Evolutionary conservation across 2,113 vertebrate genomes (phyloP), one percentile per base, ranked within the genome.

Genomic region (Podarcis cretensis): DNA sequence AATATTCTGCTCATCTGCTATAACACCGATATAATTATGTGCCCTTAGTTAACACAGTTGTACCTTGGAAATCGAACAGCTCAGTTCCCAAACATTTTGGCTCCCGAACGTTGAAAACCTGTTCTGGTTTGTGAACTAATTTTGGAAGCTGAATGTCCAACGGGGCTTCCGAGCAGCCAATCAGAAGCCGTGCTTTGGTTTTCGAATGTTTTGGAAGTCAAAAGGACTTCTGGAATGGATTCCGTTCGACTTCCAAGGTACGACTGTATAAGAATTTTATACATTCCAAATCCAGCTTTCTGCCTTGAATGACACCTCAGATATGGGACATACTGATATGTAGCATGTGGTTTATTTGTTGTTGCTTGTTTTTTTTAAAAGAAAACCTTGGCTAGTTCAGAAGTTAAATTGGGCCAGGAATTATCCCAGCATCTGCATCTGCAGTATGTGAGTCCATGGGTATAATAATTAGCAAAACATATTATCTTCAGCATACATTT

Each of bases 261-360:
- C 48, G 48, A 54, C 48, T 54, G 48, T 54, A 54, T 54, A 54
- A 54, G 48, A 54, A 74, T 74, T 80, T 18, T 27, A 76, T 30
- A 84, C 54, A 83, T 21, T 9, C 83, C 90, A 84, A 90, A 89
- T 69, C 37, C 59, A 93, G 88, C 5, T 93, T 86, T 85, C 54
- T 79, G 59, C 81, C 87, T 92, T 86, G 85, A 3, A 40, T 89
- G 85, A 83, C 75, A 82, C 74, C 37, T 80, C 23, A 92, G 78
- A 68, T 73, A 57, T 30, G 43, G 84, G 66, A 32, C 30, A 76
- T 20, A 66, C 87, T 57, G 63, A 65, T 77, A 0, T 59, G 40
- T 81, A 79, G 85, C 18, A 6, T 14, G n/a, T 54, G 48, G 48
- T 43, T 73, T 63, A 27, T 54, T 82, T 0, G 2, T 76, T 84